Conservation (phyloP, 53 echinoderm and acorn worm species). For the Echinarachnius parma region DNA sequence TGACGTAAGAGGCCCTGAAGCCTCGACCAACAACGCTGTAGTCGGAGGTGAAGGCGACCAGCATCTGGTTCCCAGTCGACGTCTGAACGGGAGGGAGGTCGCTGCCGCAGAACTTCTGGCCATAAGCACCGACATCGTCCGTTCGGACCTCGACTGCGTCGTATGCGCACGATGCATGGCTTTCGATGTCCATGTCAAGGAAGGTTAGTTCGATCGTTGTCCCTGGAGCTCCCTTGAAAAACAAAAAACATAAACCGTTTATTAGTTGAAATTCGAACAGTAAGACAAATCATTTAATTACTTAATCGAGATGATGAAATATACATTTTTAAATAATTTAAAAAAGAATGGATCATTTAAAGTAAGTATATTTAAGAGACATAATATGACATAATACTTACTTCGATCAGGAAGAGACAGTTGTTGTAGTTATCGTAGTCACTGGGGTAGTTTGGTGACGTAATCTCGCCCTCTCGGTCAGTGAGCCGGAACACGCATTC, state of each 20-base stretch:
- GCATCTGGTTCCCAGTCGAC: slow-evolving; percentile 40
- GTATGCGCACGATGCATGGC: slow-evolving; percentile 5
- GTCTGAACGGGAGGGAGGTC: slow-evolving; percentile 23
- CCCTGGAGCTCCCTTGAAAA: slow-evolving; percentile 39
- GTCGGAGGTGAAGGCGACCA: slow-evolving; percentile 47
- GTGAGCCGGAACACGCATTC: too few species aligned
- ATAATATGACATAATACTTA: too few species aligned
- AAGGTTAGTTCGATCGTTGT: slow-evolving; percentile 29
- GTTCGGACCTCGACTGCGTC: slow-evolving; percentile 30
- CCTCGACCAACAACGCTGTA: slow-evolving; percentile 47
- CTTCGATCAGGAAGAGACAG: slow-evolving; percentile 55
- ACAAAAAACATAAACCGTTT: too few species aligned
- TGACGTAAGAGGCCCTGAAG: slow-evolving; percentile 45
- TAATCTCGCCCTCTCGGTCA: slow-evolving; percentile 38
- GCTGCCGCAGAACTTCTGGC: slow-evolving; percentile 47
- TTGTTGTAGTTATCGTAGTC: slow-evolving; percentile 47
- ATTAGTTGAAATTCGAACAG: too few species aligned
- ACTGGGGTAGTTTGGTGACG: slow-evolving; percentile 58
- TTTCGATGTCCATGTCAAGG: slow-evolving; percentile 32
- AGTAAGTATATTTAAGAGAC: too few species aligned
- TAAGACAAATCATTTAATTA: too few species aligned
- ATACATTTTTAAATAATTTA: too few species aligned
- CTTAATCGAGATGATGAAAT: too few species aligned
- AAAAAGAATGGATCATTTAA: too few species aligned
- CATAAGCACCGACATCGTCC: slow-evolving; percentile 8